Conservation (phyloP, 2,888 invertebrate species). For the Gisinianus flammeolus region DNA sequence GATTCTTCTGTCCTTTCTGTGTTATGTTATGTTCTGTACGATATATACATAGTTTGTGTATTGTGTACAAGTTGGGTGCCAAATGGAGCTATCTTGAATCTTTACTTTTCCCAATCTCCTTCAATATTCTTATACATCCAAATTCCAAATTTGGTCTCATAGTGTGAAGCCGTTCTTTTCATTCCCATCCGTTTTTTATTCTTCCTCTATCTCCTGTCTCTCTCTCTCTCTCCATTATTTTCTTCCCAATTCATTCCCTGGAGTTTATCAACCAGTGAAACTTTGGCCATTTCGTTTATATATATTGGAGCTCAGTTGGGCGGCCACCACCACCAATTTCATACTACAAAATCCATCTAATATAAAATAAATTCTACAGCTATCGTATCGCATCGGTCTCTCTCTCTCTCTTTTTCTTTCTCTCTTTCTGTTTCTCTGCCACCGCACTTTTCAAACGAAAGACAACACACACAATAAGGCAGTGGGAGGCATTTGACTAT, state of each 20-base stretch:
- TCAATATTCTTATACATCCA: constrained; percentile 42
- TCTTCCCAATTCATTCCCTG: not conserved
- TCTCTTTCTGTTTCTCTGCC: not conserved
- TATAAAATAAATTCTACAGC: not conserved
- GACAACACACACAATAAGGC: too few relatives aligned
- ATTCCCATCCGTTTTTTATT: not conserved
- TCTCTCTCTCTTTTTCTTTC: not conserved
- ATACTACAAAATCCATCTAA: not conserved
- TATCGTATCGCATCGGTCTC: not conserved
- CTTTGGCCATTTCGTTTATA: not conserved
- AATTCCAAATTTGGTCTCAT: not conserved
- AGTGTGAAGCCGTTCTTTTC: not conserved
- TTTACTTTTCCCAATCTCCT: constrained; percentile 40
- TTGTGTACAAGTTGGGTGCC: constrained; percentile 39
- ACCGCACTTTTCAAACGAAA: not conserved
- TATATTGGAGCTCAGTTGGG: not conserved
- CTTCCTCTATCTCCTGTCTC: not conserved
- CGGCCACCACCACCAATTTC: not conserved
- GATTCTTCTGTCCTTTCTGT: too few relatives aligned
- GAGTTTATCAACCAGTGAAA: not conserved
- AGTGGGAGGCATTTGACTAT: too few relatives aligned
- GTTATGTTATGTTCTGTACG: too few relatives aligned
- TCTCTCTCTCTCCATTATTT: not conserved
- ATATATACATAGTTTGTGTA: too few relatives aligned
- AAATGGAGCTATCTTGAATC: constrained; percentile 41